Evolutionary conservation across 1,140 invertebrate genomes (phyloP).

Genomic region (Rhynchophorus ferrugineus): DNA sequence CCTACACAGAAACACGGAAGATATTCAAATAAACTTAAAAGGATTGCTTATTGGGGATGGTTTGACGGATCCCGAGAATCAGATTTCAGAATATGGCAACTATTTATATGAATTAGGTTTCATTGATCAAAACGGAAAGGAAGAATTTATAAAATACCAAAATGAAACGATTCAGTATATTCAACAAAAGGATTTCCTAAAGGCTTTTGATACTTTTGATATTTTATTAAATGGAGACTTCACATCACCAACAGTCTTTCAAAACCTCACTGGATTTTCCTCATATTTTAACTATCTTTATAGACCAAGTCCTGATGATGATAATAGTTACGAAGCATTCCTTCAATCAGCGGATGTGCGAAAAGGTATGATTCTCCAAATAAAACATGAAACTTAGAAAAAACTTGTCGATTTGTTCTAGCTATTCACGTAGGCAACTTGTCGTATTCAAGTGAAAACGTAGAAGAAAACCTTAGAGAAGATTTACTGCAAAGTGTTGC

Average conservation of each 20-base stretch:
- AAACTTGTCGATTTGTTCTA: too few relatives aligned
- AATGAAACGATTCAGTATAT: constrained; percentile 49
- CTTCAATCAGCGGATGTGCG: not conserved
- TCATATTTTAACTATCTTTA: constrained; percentile 64
- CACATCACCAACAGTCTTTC: constrained; percentile 48
- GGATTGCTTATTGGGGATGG: constrained; percentile 78
- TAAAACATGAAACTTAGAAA: too few relatives aligned
- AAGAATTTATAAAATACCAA: constrained; percentile 52
- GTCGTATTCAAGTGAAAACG: constrained; percentile 46
- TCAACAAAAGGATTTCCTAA: constrained; percentile 48
- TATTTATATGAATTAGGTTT: constrained; percentile 70
- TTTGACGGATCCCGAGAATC: constrained; percentile 67
- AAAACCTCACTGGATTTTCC: constrained; percentile 58
- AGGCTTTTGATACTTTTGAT: constrained; percentile 61
- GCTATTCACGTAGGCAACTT: constrained; percentile 46
- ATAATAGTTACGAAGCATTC: not conserved
- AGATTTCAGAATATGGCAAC: constrained; percentile 56
- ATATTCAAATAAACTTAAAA: constrained; percentile 57
- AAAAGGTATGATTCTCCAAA: not conserved
- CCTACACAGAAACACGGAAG: constrained; percentile 50
- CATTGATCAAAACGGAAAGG: constrained; percentile 53
- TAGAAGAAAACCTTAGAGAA: constrained; percentile 60
- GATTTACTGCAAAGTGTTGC: constrained; percentile 81
- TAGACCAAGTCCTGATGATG: constrained; percentile 40
- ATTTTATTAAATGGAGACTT: constrained; percentile 56